Evolutionary conservation across 1,140 invertebrate species (phyloP).

Genomic region (Tetramorium parvispinum): DNA sequence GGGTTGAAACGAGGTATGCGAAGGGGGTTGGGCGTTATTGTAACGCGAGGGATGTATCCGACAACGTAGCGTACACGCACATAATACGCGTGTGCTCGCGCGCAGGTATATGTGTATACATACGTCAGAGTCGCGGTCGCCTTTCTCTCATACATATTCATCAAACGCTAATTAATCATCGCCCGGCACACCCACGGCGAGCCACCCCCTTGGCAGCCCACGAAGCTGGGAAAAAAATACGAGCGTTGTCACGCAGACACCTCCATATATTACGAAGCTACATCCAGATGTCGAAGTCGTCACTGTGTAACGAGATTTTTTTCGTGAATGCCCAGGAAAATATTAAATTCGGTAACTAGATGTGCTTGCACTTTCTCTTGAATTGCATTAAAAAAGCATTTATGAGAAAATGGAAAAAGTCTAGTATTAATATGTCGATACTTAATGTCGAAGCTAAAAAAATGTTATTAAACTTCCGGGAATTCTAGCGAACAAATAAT

Average conservation of each 20-base stretch:
- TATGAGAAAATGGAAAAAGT: not conserved
- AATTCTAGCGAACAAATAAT: not conserved
- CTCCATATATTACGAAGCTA: slow-evolving; percentile 68
- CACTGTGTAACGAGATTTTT: slow-evolving; percentile 62
- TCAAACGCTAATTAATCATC: slow-evolving; percentile 85
- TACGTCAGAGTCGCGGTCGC: slow-evolving; percentile 69
- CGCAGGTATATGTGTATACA: slow-evolving; percentile 51
- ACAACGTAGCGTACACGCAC: slow-evolving; percentile 50
- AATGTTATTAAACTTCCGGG: not conserved
- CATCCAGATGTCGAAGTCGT: slow-evolving; percentile 70
- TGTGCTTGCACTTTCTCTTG: not conserved
- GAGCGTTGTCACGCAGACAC: slow-evolving; percentile 65
- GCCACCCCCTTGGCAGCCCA: slow-evolving; percentile 63
- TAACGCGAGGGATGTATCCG: slow-evolving; percentile 69
- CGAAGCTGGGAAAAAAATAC: slow-evolving; percentile 64
- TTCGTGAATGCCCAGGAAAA: slow-evolving; percentile 34
- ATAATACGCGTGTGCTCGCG: slow-evolving; percentile 11
- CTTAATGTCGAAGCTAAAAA: not conserved
- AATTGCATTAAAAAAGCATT: slow-evolving; percentile 9
- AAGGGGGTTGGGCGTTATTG: slow-evolving; percentile 71
- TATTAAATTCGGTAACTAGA: slow-evolving; percentile 13
- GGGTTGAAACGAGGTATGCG: slow-evolving; percentile 60
- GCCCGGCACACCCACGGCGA: slow-evolving; percentile 71
- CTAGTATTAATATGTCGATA: not conserved
- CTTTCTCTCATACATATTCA: slow-evolving; percentile 84